Evolutionary conservation across 1,140 invertebrate genomes (phyloP).

Genomic region (Hesperophylax magnus): DNA sequence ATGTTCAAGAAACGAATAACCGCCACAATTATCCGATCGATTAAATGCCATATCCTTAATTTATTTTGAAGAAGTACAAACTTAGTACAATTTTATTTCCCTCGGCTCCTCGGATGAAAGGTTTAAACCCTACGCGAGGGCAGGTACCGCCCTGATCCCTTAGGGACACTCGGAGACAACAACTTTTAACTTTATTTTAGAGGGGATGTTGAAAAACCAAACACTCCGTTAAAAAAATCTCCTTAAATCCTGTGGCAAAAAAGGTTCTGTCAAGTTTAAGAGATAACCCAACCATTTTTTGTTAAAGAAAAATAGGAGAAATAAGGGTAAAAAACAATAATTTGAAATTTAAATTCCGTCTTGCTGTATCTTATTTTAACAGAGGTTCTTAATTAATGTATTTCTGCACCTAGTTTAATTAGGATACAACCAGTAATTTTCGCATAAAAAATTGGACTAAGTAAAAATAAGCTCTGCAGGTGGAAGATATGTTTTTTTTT

Average conservation of each 20-base stretch:
- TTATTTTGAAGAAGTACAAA: conserved; percentile 5
- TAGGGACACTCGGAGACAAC: conserved; percentile 1
- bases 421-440: too few species aligned
- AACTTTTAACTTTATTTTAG: conserved; percentile 24
- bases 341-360: too few species aligned
- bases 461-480: too few species aligned
- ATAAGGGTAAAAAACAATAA: too few species aligned
- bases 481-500: too few species aligned
- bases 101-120: background rate
- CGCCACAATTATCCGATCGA: too few species aligned
- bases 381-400: too few species aligned
- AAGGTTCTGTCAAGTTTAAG: background rate
- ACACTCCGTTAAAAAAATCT: conserved; percentile 20
- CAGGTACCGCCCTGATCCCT: background rate
- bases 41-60: background rate
- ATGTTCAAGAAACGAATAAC: too few species aligned
- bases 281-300: background rate
- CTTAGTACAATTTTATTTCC: conserved; percentile 1
- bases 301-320: too few species aligned
- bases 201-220: conserved; percentile 2
- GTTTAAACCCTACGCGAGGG: conserved; percentile 2
- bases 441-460: too few species aligned
- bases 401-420: too few species aligned
- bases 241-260: background rate
- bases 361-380: too few species aligned